These are phyloP conservation scores for Tachysurus fulvidraco DNA, from an alignment of 2,113 vertebrate genomes.

Conservation along the genomic window DNA sequence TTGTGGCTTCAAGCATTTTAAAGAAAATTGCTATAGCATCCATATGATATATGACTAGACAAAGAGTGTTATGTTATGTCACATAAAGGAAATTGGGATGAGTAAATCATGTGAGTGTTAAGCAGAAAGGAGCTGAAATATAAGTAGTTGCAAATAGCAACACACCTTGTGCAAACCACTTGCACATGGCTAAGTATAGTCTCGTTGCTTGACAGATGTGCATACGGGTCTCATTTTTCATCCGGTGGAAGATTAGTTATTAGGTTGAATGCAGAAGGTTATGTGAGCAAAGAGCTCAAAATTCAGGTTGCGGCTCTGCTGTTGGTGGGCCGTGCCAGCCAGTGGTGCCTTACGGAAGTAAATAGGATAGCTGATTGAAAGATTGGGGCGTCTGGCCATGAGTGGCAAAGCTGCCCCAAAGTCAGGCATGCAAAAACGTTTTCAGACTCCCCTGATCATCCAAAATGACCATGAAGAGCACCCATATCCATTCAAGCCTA, in stretches of 20 bases:
- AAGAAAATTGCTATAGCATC: neutral
- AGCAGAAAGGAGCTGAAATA: neutral
- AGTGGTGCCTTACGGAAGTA: conserved; percentile 69
- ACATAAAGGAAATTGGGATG: neutral
- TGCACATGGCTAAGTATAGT: neutral
- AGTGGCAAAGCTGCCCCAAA: conserved; percentile 60
- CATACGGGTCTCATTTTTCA: conserved; percentile 14
- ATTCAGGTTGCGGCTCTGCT: conserved; percentile 44
- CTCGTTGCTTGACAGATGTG: neutral
- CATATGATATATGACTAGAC: neutral
- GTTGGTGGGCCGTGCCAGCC: conserved; percentile 60
- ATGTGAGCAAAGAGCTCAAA: conserved; percentile 10
- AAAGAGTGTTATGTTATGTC: neutral
- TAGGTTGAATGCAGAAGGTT: conserved; percentile 12
- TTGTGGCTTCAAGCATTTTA: neutral
- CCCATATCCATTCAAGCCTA: conserved; percentile 58
- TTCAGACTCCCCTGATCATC: conserved; percentile 50
- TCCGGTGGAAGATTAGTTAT: neutral
- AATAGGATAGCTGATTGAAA: conserved; percentile 71
- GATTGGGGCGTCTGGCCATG: conserved; percentile 65
- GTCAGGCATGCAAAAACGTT: conserved; percentile 62
- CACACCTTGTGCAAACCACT: neutral
- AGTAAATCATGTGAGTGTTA: neutral
- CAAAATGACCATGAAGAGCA: conserved; percentile 61
- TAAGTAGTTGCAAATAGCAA: neutral